phyloP scores from a whole-genome alignment of 2,888 invertebrate species.

The Adelognathus sp. region DNA sequence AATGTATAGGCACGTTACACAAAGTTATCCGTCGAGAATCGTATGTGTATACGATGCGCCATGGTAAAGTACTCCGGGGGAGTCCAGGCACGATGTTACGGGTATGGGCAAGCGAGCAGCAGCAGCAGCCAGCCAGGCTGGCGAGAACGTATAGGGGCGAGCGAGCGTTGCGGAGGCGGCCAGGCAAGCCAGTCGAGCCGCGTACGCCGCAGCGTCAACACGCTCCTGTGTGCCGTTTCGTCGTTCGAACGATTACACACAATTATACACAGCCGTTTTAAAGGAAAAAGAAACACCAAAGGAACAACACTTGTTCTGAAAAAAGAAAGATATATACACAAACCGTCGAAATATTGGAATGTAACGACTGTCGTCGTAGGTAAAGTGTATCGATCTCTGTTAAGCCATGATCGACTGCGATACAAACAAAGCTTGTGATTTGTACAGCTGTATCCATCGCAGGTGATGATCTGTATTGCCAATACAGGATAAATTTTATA shows the following conservation, averaged over 20 bases:
- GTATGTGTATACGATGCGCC: background rate
- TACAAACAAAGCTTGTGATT: background rate
- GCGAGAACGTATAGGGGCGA: conserved; percentile 39
- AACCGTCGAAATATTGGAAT: background rate
- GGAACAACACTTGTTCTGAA: background rate
- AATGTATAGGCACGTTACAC: background rate
- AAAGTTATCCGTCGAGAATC: background rate
- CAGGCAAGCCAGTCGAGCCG: conserved; percentile 74
- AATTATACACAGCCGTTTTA: background rate
- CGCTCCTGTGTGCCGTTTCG: conserved; percentile 30
- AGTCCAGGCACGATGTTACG: conserved; percentile 51
- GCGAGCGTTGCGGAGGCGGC: conserved; percentile 71
- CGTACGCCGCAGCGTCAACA: conserved; percentile 74
- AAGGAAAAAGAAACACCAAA: background rate
- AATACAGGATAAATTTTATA: background rate
- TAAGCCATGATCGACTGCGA: conserved; percentile 8
- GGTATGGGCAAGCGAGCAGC: conserved; percentile 46
- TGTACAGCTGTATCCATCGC: conserved; percentile 5
- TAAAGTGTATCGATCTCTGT: conserved; percentile 3
- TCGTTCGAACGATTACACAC: background rate
- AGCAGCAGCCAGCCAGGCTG: conserved; percentile 46
- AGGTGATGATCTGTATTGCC: background rate
- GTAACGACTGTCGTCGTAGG: conserved; percentile 28
- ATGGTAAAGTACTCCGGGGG: conserved; percentile 34
- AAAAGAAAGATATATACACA: background rate